Base-by-base conservation (phyloP, 2,797 vertebrate genomes). In the Falco cherrug region DNA sequence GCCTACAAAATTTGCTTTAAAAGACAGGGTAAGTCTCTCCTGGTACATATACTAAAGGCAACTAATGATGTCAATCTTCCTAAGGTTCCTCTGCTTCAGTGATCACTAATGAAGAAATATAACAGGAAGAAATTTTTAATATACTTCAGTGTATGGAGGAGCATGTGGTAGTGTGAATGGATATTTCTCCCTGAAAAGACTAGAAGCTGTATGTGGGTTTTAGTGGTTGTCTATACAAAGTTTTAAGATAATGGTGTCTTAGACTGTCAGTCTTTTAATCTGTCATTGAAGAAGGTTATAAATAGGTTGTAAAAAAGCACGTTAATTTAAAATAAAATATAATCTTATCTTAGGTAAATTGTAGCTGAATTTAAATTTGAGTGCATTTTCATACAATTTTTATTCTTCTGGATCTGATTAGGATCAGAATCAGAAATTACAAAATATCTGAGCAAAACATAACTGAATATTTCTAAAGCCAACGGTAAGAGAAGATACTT, bases 51-150 rank as follows among this genome's bases (percentile, higher is more conserved):
- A 69, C 22, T 22, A 7, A 51, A 90, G 53, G 56, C 37, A 90
- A 43, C 51, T 71, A 56, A 71, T 57, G 70, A 80, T 91, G 35
- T 74, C 76, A 57, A 11, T 83, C 14, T 76, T 75, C 14, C 53
- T 87, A 70, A 85, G 20, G 25, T 35, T 31, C 33, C 76, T 90
- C 53, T 97, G 60, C 63, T 96, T 95, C 59, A 65, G 24, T 83
- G 71, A 41, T 33, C 70, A 65, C 39, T 78, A 92, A 93, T 89
- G 79, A 73, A 80, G 86, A 65, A 89, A 90, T 71, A 41, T 39
- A 84, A 90, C 43, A 63, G 14, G 45, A 90, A 78, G 35, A 12
- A 9, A 31, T 24, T 81, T 54, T 91, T 70, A 68, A 37, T 54
- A 21, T 18, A 68, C 39, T 94, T 91, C 57, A 31, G 6, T 69